Evolutionary conservation across 2,113 vertebrate genomes (phyloP).

Genomic region (Setophaga coronata): DNA sequence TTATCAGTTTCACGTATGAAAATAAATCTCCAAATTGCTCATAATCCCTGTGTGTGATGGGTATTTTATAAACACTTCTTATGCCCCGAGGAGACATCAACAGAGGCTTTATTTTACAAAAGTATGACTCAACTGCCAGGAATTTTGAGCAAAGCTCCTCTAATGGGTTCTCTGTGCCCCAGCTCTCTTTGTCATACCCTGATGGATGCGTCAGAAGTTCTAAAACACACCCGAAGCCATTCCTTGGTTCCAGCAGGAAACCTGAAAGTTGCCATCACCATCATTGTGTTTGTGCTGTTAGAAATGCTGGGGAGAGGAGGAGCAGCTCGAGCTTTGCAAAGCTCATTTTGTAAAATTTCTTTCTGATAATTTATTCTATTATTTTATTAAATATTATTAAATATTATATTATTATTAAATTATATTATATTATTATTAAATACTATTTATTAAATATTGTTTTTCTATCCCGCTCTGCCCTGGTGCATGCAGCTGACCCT

Average conservation of each 20-base stretch:
- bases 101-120: not conserved
- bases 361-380: not conserved
- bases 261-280: not conserved
- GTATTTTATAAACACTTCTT: not conserved
- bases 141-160: not conserved
- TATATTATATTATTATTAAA: too few species aligned
- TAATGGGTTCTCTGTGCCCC: not conserved
- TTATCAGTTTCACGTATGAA: not conserved
- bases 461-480: rapidly evolving
- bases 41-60: not conserved
- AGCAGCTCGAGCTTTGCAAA: not conserved
- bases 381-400: too few species aligned
- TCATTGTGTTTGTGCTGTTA: rapidly evolving
- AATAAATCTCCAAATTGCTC: slow-evolving; percentile 20
- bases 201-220: not conserved
- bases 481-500: not conserved
- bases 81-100: not conserved
- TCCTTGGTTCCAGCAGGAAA: not conserved
- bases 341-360: not conserved
- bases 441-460: too few species aligned
- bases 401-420: too few species aligned
- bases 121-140: not conserved
- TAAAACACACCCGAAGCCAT: not conserved
- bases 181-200: not conserved
- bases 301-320: not conserved